Evolutionary conservation across 1,140 invertebrate genomes (phyloP).

Genomic region (Euschistus heros): DNA sequence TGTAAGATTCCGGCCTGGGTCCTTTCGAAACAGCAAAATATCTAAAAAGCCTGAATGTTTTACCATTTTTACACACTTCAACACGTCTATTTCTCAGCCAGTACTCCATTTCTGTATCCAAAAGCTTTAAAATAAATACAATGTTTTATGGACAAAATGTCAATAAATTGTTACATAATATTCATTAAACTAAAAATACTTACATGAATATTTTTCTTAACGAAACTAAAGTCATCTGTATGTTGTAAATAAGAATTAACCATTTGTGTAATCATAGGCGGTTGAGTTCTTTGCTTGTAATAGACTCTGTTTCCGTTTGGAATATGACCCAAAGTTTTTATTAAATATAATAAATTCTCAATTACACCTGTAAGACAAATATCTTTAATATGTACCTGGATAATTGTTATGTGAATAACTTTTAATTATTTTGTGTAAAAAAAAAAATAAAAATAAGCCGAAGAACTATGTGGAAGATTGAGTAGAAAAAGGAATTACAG

Average conservation of each 20-base stretch:
- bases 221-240: slow-evolving; percentile 54
- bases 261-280: slow-evolving; percentile 71
- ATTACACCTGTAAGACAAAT: slow-evolving; percentile 45
- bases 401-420: too few relatives aligned
- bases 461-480: too few relatives aligned
- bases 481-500: too few relatives aligned
- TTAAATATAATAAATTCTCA: slow-evolving; percentile 58
- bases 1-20: slow-evolving; percentile 71
- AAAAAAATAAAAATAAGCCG: too few relatives aligned
- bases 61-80: slow-evolving; percentile 42
- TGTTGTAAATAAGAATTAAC: slow-evolving; percentile 54
- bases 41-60: slow-evolving; percentile 45
- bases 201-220: slow-evolving; percentile 9
- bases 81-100: slow-evolving; percentile 44
- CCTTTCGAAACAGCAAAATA: slow-evolving; percentile 43
- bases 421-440: too few relatives aligned
- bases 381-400: too few relatives aligned
- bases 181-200: not conserved
- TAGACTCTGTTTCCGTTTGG: slow-evolving; percentile 71
- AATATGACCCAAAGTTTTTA: slow-evolving; percentile 55
- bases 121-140: slow-evolving; percentile 40
- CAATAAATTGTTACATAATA: not conserved
- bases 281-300: slow-evolving; percentile 65
- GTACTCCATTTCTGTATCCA: slow-evolving; percentile 59
- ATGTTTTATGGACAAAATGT: not conserved